Evolutionary conservation across 2,888 invertebrate species (phyloP).

Genomic region (Acanthococcus lagerstroemiae): DNA sequence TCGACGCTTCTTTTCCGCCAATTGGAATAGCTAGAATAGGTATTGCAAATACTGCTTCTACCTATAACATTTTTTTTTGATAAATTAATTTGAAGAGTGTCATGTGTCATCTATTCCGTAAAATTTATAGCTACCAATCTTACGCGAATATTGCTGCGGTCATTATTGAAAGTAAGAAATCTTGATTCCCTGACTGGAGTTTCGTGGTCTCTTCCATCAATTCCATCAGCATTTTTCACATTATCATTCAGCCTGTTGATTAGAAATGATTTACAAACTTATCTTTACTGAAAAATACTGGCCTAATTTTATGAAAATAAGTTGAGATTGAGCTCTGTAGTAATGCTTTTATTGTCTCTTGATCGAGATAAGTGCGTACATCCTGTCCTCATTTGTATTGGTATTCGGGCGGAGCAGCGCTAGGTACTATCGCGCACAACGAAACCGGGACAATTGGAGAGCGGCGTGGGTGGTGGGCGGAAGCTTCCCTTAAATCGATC

Average conservation of each 20-base stretch:
- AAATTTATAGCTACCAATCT: slow-evolving; percentile 40
- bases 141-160: slow-evolving; percentile 49
- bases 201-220: background rate
- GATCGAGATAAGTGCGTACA: too few species aligned
- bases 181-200: slow-evolving; percentile 36
- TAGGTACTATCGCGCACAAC: too few species aligned
- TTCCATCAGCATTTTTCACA: background rate
- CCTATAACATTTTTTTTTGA: slow-evolving; percentile 42
- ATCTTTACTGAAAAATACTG: too few species aligned
- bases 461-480: too few species aligned
- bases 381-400: too few species aligned
- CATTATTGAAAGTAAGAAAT: slow-evolving; percentile 50
- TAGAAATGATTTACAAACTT: too few species aligned
- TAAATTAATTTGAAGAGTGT: background rate
- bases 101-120: background rate
- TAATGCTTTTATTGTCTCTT: too few species aligned
- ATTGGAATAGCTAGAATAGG: slow-evolving; percentile 60
- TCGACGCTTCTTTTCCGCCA: slow-evolving; percentile 42
- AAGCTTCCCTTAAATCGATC: too few species aligned
- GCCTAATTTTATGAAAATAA: too few species aligned
- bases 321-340: too few species aligned
- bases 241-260: background rate
- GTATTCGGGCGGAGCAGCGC: too few species aligned
- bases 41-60: slow-evolving; percentile 54
- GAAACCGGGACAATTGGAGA: too few species aligned